phyloP scores from a whole-genome alignment of 2,888 invertebrate genomes.

The Leptopterna dolabrata region DNA sequence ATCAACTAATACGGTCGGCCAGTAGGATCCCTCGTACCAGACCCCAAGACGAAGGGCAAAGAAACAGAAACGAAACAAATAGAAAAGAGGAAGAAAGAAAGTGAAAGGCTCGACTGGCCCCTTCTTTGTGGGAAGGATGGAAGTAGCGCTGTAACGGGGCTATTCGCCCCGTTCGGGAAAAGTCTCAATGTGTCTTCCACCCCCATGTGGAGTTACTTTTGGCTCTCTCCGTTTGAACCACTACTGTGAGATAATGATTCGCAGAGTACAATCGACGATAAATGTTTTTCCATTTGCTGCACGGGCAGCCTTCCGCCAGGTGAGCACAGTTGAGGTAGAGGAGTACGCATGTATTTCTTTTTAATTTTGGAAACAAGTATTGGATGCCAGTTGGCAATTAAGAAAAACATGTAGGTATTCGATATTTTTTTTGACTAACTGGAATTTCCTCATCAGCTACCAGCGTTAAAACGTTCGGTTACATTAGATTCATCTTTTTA shows the following conservation, averaged over 20 bases:
- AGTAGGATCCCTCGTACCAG: neutral
- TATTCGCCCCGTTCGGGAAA: neutral
- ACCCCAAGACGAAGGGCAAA: neutral
- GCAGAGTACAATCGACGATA: neutral
- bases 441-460: too few species aligned
- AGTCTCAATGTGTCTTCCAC: neutral
- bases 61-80: slow-evolving; percentile 18
- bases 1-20: neutral
- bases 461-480: too few species aligned
- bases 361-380: too few species aligned
- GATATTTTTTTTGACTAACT: too few species aligned
- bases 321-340: too few species aligned
- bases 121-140: neutral
- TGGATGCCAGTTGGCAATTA: too few species aligned
- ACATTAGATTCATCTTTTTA: too few species aligned
- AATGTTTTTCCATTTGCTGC: too few species aligned
- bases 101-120: neutral
- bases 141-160: neutral
- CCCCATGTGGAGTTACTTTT: neutral
- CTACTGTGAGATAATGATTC: neutral
- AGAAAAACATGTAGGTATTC: too few species aligned
- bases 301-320: too few species aligned
- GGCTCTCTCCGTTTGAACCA: neutral
- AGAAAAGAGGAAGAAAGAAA: slow-evolving; percentile 12
- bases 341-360: too few species aligned